These are phyloP conservation scores for Dicrostonyx torquatus DNA, from an alignment of 2,797 vertebrate species.

Conservation along the genomic window DNA sequence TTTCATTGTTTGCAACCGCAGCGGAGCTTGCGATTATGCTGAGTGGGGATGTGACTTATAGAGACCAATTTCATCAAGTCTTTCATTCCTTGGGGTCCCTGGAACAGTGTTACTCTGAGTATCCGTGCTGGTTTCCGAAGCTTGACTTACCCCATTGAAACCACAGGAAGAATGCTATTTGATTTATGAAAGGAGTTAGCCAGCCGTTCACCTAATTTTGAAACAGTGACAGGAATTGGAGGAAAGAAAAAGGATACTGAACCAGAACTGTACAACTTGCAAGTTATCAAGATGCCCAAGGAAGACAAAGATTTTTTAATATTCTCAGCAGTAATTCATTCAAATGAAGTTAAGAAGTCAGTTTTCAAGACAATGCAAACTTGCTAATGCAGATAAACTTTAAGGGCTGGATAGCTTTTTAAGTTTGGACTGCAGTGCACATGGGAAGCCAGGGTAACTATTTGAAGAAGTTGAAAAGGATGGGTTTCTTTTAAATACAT, in stretches of 20 bases:
- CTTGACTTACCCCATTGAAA: constrained; percentile 78
- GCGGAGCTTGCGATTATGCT: constrained; percentile 60
- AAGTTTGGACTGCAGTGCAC: constrained; percentile 14
- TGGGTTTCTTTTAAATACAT: constrained; percentile 12
- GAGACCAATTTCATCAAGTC: constrained; percentile 70
- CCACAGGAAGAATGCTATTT: constrained; percentile 73
- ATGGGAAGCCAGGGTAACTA: constrained; percentile 4
- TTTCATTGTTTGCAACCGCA: constrained; percentile 69
- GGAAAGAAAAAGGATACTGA: constrained; percentile 76
- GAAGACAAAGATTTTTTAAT: constrained; percentile 75
- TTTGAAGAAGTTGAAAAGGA: constrained; percentile 38
- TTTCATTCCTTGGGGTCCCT: constrained; percentile 61
- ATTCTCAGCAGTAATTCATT: constrained; percentile 72
- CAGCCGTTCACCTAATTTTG: constrained; percentile 80
- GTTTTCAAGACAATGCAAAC: constrained; percentile 67
- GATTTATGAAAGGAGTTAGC: constrained; percentile 80
- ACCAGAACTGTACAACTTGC: constrained; percentile 70
- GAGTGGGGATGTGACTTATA: constrained; percentile 66
- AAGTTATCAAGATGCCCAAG: constrained; percentile 67
- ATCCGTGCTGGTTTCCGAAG: constrained; percentile 70
- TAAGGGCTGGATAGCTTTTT: background rate
- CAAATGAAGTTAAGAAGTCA: constrained; percentile 68
- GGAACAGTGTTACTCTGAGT: constrained; percentile 61
- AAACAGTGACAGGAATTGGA: constrained; percentile 73
- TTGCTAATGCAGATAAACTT: constrained; percentile 53